A percentile compares a stretch with the other conserved stretches of the same genome.
Evolutionary conservation across 1,140 invertebrate genomes (phyloP).

Genomic region (Nebria ingens): DNA sequence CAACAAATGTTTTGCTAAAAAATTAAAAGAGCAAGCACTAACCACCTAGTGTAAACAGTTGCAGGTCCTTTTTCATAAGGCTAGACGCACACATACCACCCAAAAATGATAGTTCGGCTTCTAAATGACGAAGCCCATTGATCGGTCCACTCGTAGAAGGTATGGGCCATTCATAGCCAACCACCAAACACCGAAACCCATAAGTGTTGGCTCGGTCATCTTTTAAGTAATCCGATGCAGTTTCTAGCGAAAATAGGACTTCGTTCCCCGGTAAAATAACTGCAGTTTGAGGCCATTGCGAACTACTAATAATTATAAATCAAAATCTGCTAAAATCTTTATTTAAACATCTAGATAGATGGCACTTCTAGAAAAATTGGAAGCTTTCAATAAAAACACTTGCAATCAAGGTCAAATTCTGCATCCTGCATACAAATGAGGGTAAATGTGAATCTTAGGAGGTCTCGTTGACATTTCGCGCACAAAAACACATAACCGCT

Average conservation of each 20-base stretch:
- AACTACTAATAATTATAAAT: too few species aligned
- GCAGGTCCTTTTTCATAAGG: constrained; percentile 77
- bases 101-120: constrained; percentile 83
- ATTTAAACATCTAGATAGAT: too few species aligned
- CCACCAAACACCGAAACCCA: constrained; percentile 86
- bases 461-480: too few species aligned
- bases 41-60: constrained; percentile 56
- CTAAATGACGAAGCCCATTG: constrained; percentile 59
- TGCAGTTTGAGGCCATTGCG: constrained; percentile 79
- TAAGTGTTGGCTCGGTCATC: constrained; percentile 76
- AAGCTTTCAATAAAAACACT: too few species aligned
- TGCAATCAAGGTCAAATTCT: too few species aligned
- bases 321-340: too few species aligned
- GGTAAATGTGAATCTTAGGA: too few species aligned
- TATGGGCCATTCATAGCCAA: constrained; percentile 79
- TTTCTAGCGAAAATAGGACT: constrained; percentile 89
- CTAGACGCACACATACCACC: constrained; percentile 84
- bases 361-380: too few species aligned
- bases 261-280: constrained; percentile 88
- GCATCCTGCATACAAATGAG: too few species aligned
- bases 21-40: too few species aligned
- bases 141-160: constrained; percentile 25
- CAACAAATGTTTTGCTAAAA: too few species aligned
- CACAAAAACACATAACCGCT: too few species aligned
- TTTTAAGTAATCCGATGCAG: constrained; percentile 89